Base-by-base conservation (phyloP, 2,113 vertebrate genomes). In the Condylura cristata region DNA sequence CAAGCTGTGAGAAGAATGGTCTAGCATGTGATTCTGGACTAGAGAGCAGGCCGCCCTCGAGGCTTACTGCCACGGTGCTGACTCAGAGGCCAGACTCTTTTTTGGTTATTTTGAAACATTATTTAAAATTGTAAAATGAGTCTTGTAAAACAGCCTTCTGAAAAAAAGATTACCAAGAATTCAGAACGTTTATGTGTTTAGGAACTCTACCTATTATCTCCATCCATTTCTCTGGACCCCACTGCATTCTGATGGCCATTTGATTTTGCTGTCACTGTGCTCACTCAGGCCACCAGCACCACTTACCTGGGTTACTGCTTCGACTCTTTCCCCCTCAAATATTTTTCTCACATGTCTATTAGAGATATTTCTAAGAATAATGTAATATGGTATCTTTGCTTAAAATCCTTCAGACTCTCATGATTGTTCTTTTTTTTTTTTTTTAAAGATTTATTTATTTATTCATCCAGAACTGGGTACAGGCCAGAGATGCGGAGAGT, bases 21-120 rank as follows among this genome's bases (percentile, higher is more conserved):
- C 79, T 79, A 30, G 9, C 46, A 63, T 30, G 63, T 22, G 76
- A 28, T 63, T 46, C 61, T 78, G 34, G 51, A 61, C 26, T 18
- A 1, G 18, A 48, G 68, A 44, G 72, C 58, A 13, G 12, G n/a
- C 32, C 39, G 81, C 3, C 17, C 14, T 0, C 1, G 82, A 63
- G 61, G 6, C 20, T 16, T 8, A 0, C 0, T 16, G 34, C 11
- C 58, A 7, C 6, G 13, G 53, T 34, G n/a, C 37, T 0, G 0
- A 78, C 28, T 60, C 22, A 78, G 56, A 65, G 11, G 41, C 6
- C 20, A 65, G 13, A 28, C 91, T 76, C 26, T 63, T 37, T 93
- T 93, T 58, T 48, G 24, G 14, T 79, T 89, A 71, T 66, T 88
- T 86, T 78, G 63, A 92, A 82, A 46, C 17, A 34, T 46, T 79